phyloP scores from a whole-genome alignment of 2,113 vertebrate species.

The Gambusia holbrooki region DNA sequence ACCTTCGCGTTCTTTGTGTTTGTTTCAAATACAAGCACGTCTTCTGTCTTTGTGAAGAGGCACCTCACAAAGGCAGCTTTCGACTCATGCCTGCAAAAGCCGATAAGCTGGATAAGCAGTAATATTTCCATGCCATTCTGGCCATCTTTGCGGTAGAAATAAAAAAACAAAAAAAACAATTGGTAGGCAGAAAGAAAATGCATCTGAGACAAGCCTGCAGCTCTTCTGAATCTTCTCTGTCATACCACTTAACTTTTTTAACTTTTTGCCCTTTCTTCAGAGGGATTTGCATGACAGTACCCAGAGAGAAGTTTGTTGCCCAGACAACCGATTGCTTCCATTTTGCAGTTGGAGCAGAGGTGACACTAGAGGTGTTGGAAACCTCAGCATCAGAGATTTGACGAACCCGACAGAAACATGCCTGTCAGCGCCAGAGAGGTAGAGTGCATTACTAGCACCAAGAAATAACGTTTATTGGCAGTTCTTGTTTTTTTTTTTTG shows the following conservation, averaged over 20 bases:
- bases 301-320: constrained; percentile 77
- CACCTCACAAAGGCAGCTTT: constrained; percentile 9
- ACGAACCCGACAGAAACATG: constrained; percentile 56
- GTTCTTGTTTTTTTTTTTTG: constrained; percentile 39
- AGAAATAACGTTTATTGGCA: constrained; percentile 23
- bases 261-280: constrained; percentile 72
- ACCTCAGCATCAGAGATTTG: constrained; percentile 70
- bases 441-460: constrained; percentile 50
- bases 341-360: constrained; percentile 76
- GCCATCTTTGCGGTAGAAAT: constrained; percentile 37
- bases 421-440: constrained; percentile 61
- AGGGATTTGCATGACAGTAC: constrained; percentile 78
- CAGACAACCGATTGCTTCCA: constrained; percentile 77
- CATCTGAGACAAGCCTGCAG: constrained; percentile 42
- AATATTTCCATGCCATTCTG: constrained; percentile 30
- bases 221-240: constrained; percentile 58
- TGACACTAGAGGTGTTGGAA: constrained; percentile 72
- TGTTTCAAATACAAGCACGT: constrained; percentile 36
- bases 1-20: constrained; percentile 18
- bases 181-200: constrained; percentile 36
- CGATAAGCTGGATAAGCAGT: constrained; percentile 20
- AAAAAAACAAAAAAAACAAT: constrained; percentile 9
- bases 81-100: constrained; percentile 17
- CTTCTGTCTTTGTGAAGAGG: constrained; percentile 15
- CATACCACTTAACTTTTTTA: constrained; percentile 64